Conservation (phyloP, 1,140 invertebrate species). For the Trinorchestia longiramus region DNA sequence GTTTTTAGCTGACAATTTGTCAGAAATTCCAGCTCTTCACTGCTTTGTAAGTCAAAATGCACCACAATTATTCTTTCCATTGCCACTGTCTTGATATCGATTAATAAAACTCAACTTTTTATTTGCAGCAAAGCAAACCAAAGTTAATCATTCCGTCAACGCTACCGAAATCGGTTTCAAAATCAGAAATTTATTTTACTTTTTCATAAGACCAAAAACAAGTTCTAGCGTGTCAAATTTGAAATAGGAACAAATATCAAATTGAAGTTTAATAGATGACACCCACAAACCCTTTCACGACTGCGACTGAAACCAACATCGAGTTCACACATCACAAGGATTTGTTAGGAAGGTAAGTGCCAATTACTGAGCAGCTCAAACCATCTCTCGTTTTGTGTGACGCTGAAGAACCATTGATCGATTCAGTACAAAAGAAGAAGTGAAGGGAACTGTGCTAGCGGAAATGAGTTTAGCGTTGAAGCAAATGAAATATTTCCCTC, state of each 20-base stretch:
- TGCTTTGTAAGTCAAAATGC: neutral
- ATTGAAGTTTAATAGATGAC: neutral
- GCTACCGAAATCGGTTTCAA: neutral
- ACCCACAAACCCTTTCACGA: no score
- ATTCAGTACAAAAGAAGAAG: no score
- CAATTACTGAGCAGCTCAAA: no score
- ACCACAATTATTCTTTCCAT: neutral
- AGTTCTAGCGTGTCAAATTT: neutral
- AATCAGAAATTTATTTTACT: neutral
- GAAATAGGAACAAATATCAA: neutral
- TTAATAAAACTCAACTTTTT: neutral
- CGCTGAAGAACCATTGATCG: no score
- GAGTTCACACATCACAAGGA: no score
- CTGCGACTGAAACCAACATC: no score
- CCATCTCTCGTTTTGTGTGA: no score
- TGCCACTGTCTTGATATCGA: neutral
- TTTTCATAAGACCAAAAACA: neutral
- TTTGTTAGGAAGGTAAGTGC: no score
- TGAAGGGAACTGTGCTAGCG: no score
- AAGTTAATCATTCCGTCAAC: neutral
- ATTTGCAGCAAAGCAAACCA: neutral
- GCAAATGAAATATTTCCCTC: no score
- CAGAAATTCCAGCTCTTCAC: neutral
- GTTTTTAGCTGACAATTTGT: neutral
- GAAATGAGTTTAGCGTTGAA: no score